A percentile compares a stretch with the other conserved stretches of the same genome.
Conservation (phyloP, 2,888 invertebrate genomes). For the Noctua fimbriata region DNA sequence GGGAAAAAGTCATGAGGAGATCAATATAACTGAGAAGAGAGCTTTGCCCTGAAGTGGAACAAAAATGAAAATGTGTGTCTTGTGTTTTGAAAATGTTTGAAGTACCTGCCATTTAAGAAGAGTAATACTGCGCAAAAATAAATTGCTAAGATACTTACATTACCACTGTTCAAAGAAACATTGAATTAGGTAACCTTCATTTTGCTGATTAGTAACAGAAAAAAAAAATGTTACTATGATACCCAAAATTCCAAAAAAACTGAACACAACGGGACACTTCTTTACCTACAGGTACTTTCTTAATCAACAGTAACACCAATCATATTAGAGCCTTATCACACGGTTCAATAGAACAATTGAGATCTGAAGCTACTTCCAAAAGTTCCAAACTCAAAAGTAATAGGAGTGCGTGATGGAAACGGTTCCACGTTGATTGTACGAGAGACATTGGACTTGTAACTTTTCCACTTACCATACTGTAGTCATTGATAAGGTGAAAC, state of each 20-base stretch:
- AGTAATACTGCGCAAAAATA: background rate
- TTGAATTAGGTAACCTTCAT: background rate
- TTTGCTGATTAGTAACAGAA: background rate
- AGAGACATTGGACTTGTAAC: slow-evolving; percentile 44
- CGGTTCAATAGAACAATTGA: slow-evolving; percentile 52
- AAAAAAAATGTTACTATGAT: background rate
- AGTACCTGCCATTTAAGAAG: background rate
- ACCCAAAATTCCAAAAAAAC: background rate
- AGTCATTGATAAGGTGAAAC: slow-evolving; percentile 48
- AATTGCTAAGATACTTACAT: background rate
- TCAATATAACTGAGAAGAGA: background rate
- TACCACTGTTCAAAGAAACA: no score
- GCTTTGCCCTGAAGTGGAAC: background rate
- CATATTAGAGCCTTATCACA: slow-evolving; percentile 49
- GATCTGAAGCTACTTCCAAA: slow-evolving; percentile 40
- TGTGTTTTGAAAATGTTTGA: background rate
- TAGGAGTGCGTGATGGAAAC: slow-evolving; percentile 53
- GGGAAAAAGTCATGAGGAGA: background rate
- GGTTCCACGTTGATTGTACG: slow-evolving; percentile 51
- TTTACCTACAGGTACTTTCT: background rate
- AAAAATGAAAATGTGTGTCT: no score
- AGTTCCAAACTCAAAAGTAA: slow-evolving; percentile 53
- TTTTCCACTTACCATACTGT: slow-evolving; percentile 53
- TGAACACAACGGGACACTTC: background rate
- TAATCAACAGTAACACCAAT: slow-evolving; percentile 30